Base-by-base conservation (phyloP, 2,888 invertebrate species). In the Bedellia somnulentella region DNA sequence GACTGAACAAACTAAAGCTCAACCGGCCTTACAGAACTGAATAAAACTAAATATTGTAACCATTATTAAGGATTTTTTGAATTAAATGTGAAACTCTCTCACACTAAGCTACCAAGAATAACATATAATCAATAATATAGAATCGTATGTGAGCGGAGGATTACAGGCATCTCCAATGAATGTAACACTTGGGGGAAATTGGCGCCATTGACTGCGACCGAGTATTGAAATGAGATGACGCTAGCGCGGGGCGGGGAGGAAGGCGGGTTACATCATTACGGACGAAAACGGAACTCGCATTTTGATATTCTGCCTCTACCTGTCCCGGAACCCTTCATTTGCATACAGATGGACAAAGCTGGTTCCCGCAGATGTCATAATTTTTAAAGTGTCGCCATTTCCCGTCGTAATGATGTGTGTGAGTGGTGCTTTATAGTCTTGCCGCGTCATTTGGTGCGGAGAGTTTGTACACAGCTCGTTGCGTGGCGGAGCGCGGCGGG, bases 291-390 rank as follows among this genome's bases (percentile, higher is more conserved):
- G 6, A 5, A 10, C 24, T 12, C 24, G 14, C 14, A 24, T 24
- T 24, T 24, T 24, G 14, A 12, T 24, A 24, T 24, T 24, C 24
- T 9, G 9, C 9, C 24, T 5, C 12, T 24, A 24, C 24, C 24
- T 24, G 24, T 24, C 24, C 24, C 24, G 6, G 24, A 9, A 11
- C 9, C 21, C 24, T 12, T 6, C 11, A 24, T 24, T 24, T 24
- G 9, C 24, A 24, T 24, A 12, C 24, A 24, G 10, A 24, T 24
- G 24, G 24, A 24, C 24, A 9, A 14, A 24, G 24, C 13, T 9
- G 4, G 5, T 5, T n/a, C n/a, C n/a, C n/a, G n/a, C n/a, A n/a
- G n/a, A n/a, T n/a, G n/a, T n/a, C n/a, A n/a, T n/a, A 5, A n/a
- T 21, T 21, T 21, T 21, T 21, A 21, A 21, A 21, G 21, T n/a